Evolutionary conservation across 2,113 vertebrate genomes (phyloP).

Genomic region (Leptobrachium leishanense): DNA sequence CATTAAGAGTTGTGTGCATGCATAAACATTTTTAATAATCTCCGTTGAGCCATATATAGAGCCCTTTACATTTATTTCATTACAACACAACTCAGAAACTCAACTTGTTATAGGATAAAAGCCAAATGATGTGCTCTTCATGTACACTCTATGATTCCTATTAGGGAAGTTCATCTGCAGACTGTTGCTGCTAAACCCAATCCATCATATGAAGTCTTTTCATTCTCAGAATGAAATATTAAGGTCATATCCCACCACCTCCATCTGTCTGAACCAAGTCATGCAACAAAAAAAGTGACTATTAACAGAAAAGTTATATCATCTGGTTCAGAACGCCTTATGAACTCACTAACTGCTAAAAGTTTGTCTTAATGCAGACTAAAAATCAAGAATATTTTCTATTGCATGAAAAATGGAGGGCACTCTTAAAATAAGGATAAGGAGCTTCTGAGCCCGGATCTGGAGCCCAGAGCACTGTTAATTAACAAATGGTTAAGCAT

Average conservation of each 20-base stretch:
- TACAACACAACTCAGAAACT: too few species aligned
- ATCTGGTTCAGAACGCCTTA: neutral
- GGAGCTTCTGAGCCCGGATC: too few species aligned
- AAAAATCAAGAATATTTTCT: too few species aligned
- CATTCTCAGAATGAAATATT: conserved; percentile 27
- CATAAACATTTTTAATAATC: too few species aligned
- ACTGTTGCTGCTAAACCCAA: conserved; percentile 11
- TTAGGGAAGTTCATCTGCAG: conserved; percentile 20
- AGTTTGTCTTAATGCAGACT: neutral
- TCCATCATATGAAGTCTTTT: conserved; percentile 4
- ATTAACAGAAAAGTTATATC: neutral
- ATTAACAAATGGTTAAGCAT: too few species aligned
- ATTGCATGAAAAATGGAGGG: neutral
- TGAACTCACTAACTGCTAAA: neutral
- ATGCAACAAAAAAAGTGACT: neutral
- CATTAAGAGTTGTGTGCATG: too few species aligned
- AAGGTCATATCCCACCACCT: conserved; percentile 17
- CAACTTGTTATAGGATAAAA: too few species aligned
- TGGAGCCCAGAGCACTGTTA: too few species aligned
- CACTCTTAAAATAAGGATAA: too few species aligned
- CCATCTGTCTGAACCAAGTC: neutral
- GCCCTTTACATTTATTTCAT: too few species aligned
- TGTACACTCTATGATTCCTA: conserved; percentile 1
- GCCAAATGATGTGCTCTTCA: neutral
- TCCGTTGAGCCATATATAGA: too few species aligned